phyloP scores from a whole-genome alignment of 1,140 invertebrate genomes.

The Musca vetustissima region DNA sequence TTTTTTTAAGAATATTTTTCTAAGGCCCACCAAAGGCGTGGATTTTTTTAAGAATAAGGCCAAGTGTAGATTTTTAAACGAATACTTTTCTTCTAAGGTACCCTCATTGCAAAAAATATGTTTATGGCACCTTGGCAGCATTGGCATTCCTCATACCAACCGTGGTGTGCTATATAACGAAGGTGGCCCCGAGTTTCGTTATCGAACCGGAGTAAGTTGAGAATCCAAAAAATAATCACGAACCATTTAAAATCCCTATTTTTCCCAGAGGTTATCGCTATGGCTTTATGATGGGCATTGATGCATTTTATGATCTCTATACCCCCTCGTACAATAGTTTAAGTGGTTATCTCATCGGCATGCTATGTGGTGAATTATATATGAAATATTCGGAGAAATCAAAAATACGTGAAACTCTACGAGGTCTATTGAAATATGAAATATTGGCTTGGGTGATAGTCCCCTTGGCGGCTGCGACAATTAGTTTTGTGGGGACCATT shows the following conservation, averaged over 20 bases:
- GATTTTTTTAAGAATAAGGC: too few relatives aligned
- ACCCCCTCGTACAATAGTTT: constrained; percentile 47
- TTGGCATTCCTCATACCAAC: constrained; percentile 55
- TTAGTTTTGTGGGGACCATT: constrained; percentile 40
- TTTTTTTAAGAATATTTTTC: too few relatives aligned
- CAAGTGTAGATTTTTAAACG: too few relatives aligned
- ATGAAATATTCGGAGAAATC: constrained; percentile 29
- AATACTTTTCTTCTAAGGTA: constrained; percentile 41
- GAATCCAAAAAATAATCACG: neutral
- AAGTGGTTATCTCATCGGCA: constrained; percentile 45
- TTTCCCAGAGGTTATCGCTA: constrained; percentile 42
- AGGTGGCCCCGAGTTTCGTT: constrained; percentile 56
- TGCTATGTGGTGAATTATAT: constrained; percentile 41
- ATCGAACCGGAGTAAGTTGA: constrained; percentile 57
- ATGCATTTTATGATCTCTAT: constrained; percentile 42
- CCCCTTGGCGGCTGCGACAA: constrained; percentile 20
- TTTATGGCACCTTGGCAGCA: constrained; percentile 38
- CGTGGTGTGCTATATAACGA: constrained; percentile 54
- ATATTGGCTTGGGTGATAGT: constrained; percentile 37
- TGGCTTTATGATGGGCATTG: constrained; percentile 41
- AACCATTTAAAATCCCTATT: too few relatives aligned
- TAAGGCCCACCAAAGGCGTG: too few relatives aligned
- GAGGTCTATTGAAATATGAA: constrained; percentile 28
- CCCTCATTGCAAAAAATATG: constrained; percentile 40
- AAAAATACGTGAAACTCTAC: neutral